A percentile compares a stretch with the other conserved stretches of the same genome.
Conservation (phyloP, 2,113 vertebrate species). For the Noturus placidus region DNA sequence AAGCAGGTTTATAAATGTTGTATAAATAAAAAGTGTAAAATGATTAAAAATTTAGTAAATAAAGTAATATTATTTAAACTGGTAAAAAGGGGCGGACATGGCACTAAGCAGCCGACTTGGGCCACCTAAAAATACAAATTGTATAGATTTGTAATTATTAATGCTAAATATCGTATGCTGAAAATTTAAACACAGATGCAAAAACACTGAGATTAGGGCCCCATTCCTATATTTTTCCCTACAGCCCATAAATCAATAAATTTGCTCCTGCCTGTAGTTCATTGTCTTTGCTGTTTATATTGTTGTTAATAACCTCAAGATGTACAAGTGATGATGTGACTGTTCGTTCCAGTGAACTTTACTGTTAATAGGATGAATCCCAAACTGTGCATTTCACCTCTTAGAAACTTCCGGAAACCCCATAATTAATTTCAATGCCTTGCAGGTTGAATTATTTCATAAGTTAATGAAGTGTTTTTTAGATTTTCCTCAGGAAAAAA, state of each 20-base stretch:
- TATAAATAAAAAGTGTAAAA: not conserved
- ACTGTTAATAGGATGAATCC: not conserved
- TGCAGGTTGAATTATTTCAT: not conserved
- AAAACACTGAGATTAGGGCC: too few relatives aligned
- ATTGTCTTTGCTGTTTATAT: not conserved
- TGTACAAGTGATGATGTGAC: not conserved
- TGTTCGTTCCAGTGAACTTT: not conserved
- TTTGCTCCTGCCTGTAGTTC: not conserved
- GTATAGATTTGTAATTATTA: too few relatives aligned
- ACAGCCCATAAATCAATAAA: too few relatives aligned
- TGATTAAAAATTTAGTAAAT: not conserved
- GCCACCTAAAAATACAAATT: too few relatives aligned
- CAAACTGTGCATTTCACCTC: not conserved
- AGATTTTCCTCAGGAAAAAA: not conserved
- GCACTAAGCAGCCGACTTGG: too few relatives aligned
- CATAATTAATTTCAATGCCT: not conserved
- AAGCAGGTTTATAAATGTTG: not conserved
- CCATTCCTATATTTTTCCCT: too few relatives aligned
- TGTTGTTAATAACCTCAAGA: not conserved
- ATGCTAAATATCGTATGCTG: too few relatives aligned
- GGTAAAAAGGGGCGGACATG: not conserved
- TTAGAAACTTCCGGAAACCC: not conserved
- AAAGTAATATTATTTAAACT: not conserved
- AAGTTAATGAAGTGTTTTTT: not conserved
- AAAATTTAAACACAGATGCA: too few relatives aligned